Percentiles rank a stretch among this genome's conserved stretches.
Evolutionary conservation across 2,113 vertebrate genomes (phyloP).

Genomic region (Myrmophylax atrothorax): DNA sequence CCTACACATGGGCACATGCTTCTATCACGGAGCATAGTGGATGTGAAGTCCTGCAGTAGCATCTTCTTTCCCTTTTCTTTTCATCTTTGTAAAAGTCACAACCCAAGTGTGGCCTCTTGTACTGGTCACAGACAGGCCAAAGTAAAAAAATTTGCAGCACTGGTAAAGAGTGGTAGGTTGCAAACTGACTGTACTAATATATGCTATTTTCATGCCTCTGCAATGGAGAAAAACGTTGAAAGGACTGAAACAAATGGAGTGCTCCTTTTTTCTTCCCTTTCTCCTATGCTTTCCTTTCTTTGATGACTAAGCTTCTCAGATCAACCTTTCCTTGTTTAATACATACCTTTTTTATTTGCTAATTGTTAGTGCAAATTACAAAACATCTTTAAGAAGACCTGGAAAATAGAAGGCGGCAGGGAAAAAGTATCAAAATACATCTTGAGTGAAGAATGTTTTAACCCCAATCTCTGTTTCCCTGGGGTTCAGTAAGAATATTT

Average conservation of each 20-base stretch:
- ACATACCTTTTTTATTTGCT: background rate
- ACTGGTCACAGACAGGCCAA: background rate
- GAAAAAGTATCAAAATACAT: background rate
- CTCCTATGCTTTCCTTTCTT: background rate
- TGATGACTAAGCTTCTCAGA: background rate
- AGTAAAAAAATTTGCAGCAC: background rate
- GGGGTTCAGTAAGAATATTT: background rate
- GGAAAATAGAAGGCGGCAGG: background rate
- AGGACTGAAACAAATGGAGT: background rate
- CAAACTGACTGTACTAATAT: background rate
- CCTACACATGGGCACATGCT: fast-evolving
- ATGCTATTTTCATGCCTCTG: background rate
- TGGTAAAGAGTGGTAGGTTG: background rate
- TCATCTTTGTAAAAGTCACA: background rate
- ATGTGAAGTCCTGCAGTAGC: background rate
- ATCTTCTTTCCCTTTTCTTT: background rate
- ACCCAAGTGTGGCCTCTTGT: background rate
- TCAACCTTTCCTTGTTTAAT: background rate
- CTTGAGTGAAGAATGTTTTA: background rate
- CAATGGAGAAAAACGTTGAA: background rate
- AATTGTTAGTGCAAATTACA: background rate
- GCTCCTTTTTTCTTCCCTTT: background rate
- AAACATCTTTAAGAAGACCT: background rate
- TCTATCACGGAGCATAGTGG: fast-evolving
- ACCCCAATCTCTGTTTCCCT: background rate